Percentiles rank a stretch among this genome's conserved stretches.
These are phyloP conservation scores for Seriola aureovittata DNA, from an alignment of 2,113 vertebrate genomes.

Conservation along the genomic window DNA sequence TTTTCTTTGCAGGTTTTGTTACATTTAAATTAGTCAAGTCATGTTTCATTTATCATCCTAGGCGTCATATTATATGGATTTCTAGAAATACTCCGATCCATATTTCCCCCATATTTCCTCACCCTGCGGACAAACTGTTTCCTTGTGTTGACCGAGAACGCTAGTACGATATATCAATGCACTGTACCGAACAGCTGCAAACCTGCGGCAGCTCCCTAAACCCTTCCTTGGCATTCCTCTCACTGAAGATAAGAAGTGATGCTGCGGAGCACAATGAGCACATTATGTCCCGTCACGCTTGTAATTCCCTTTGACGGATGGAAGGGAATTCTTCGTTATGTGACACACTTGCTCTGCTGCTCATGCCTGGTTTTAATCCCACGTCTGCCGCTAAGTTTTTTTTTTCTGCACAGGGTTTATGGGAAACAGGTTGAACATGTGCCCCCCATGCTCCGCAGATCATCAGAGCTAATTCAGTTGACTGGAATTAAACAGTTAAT, in stretches of 20 bases:
- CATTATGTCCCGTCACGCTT: slow-evolving; percentile 56
- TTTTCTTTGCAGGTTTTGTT: not conserved
- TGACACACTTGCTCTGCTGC: slow-evolving; percentile 57
- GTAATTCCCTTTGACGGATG: slow-evolving; percentile 61
- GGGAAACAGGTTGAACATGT: slow-evolving; percentile 58
- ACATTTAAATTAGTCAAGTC: not conserved
- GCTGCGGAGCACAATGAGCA: slow-evolving; percentile 47
- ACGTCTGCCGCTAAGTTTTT: slow-evolving; percentile 18
- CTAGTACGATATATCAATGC: not conserved
- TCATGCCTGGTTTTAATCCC: slow-evolving; percentile 52
- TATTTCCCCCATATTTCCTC: not conserved
- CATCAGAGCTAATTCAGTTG: slow-evolving; percentile 36
- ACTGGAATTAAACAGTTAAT: slow-evolving; percentile 61
- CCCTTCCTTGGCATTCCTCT: slow-evolving; percentile 25
- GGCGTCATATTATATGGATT: not conserved
- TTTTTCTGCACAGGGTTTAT: slow-evolving; percentile 37
- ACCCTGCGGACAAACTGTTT: not conserved
- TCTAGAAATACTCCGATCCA: not conserved
- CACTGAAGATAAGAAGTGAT: slow-evolving; percentile 42
- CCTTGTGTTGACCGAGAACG: not conserved
- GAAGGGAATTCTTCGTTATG: slow-evolving; percentile 59
- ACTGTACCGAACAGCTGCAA: slow-evolving; percentile 14
- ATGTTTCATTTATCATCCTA: not conserved
- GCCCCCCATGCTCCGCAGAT: slow-evolving; percentile 31
- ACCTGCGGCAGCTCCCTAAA: not conserved